These are phyloP conservation scores for Atta colombica DNA, from an alignment of 1,140 invertebrate species.

Conservation along the genomic window DNA sequence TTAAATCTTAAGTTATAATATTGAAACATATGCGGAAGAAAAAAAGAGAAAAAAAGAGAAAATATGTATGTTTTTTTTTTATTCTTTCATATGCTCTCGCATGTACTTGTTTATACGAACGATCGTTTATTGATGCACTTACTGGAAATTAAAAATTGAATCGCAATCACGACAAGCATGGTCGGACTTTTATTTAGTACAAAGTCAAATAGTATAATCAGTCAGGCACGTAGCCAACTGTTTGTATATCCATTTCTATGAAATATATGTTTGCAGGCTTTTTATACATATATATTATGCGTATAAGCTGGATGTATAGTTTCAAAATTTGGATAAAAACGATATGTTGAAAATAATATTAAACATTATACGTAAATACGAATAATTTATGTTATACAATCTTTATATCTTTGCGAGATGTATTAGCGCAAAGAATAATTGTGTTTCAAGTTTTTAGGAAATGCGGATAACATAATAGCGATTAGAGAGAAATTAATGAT, in stretches of 20 bases:
- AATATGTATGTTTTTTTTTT: too few relatives aligned
- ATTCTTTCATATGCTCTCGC: too few relatives aligned
- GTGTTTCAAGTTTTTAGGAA: constrained; percentile 22
- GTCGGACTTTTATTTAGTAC: constrained; percentile 69
- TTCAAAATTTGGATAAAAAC: neutral
- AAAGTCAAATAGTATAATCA: constrained; percentile 74
- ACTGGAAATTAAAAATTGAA: constrained; percentile 68
- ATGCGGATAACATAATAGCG: neutral
- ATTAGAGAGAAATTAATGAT: neutral
- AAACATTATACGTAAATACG: neutral
- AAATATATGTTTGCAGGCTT: neutral
- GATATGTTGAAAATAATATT: constrained; percentile 15
- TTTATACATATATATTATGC: neutral
- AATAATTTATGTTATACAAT: neutral
- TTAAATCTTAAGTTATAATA: too few relatives aligned
- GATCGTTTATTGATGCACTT: constrained; percentile 34
- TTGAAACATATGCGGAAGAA: too few relatives aligned
- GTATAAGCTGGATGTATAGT: neutral
- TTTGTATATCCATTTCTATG: constrained; percentile 27
- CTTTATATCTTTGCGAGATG: neutral
- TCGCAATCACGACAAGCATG: constrained; percentile 70
- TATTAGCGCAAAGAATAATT: constrained; percentile 26
- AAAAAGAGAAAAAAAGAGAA: too few relatives aligned
- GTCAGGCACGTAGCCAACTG: constrained; percentile 73
- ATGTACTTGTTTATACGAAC: neutral